Evolutionary conservation across 1,140 invertebrate genomes (phyloP).

Genomic region (Cotesia typhae): DNA sequence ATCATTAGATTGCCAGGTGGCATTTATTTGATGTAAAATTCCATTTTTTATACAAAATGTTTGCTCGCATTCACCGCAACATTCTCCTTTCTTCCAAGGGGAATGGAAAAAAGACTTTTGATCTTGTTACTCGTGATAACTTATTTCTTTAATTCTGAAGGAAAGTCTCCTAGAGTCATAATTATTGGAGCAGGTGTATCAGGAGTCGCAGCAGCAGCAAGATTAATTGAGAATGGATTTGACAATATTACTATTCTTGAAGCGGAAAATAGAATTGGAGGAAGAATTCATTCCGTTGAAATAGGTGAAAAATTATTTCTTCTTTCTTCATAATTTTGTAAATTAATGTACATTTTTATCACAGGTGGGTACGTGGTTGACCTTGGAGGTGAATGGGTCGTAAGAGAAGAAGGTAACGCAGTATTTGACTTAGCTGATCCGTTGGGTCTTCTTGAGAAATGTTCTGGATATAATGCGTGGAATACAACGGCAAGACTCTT

Average conservation of each 20-base stretch:
- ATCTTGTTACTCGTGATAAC: not conserved
- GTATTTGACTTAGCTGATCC: slow-evolving; percentile 47
- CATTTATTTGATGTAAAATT: slow-evolving; percentile 64
- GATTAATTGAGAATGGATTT: slow-evolving; percentile 30
- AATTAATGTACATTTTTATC: too few species aligned
- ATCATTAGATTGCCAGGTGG: slow-evolving; percentile 71
- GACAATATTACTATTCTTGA: slow-evolving; percentile 31
- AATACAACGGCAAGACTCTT: not conserved
- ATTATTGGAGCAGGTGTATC: slow-evolving; percentile 22
- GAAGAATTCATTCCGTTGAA: slow-evolving; percentile 19
- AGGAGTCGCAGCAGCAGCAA: slow-evolving; percentile 24
- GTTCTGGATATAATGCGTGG: not conserved
- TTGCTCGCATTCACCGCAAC: slow-evolving; percentile 78
- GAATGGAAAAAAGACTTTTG: not conserved
- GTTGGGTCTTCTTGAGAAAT: slow-evolving; percentile 25
- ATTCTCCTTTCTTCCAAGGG: slow-evolving; percentile 60
- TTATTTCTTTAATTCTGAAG: not conserved
- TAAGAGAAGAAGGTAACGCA: slow-evolving; percentile 56
- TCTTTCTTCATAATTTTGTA: not conserved
- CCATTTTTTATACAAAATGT: slow-evolving; percentile 72
- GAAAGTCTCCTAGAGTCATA: slow-evolving; percentile 1
- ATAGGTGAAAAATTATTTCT: slow-evolving; percentile 15
- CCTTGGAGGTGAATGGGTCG: slow-evolving; percentile 63
- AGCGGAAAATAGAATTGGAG: slow-evolving; percentile 32
- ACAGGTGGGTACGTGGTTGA: not conserved